Base-by-base conservation (phyloP, 1,140 invertebrate genomes). In the Saccostrea glomerata region DNA sequence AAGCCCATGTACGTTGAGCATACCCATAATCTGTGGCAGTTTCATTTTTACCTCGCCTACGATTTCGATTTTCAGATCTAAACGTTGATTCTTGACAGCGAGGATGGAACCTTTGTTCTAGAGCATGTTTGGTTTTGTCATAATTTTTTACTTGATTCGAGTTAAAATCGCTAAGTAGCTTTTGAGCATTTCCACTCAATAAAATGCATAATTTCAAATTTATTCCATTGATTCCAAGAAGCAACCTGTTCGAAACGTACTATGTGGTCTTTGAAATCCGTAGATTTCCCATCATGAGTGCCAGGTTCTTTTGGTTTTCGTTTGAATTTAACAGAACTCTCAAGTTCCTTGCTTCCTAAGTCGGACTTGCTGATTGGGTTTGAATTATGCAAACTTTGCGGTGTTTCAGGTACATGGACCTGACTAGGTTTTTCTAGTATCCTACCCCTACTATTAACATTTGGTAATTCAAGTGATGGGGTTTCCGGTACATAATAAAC, bases 21-120 rank as follows among this genome's bases (percentile, higher is more conserved):
- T 77, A 84, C 6, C 89, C 89, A 85, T 84, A 88, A 60, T 82
- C 70, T 23, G 66, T 17, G 12, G 58, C 84, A 36, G 17, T 17
- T 85, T 90, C 60, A 2, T 20, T 17, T 25, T 54, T 30, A 36
- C 82, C 73, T n/a, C 56, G 54, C 25, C 30, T 77, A 3, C 86
- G 55, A 60, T 56, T 86, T 85, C 86, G 40, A 40, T 89, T 87
- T 70, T 90, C 86, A 63, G 87, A 86, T 36, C 86, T n/a, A 54
- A 86, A 89, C 36, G 88, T 88, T 17, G 82, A 82, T 85, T 87
- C 86, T 30, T 66, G 66, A 63, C 84, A 87, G 47, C 55, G 70
- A n/a, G 87, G 89, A 82, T 87, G 86, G 82, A 88, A 90, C 9
- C 85, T 47, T 30, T 86, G 30, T 82, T 56, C 40, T 85, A 36